These are phyloP conservation scores for Apaloderma vittatum DNA, from an alignment of 2,113 vertebrate genomes.

Conservation along the genomic window DNA sequence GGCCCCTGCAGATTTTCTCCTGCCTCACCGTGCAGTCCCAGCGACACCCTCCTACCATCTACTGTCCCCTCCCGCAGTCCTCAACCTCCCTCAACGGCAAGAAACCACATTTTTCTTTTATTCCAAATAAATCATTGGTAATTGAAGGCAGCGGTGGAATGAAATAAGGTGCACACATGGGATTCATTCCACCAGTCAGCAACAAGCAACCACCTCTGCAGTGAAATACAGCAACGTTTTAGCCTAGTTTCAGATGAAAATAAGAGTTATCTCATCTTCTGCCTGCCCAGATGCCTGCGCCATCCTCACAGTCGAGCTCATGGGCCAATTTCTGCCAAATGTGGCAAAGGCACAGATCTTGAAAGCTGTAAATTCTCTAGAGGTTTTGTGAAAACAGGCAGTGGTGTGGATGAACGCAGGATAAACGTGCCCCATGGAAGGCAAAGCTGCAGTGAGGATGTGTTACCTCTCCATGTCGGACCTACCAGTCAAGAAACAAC, in stretches of 20 bases:
- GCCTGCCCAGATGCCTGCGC: background rate
- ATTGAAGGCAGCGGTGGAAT: background rate
- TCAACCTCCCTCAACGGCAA: background rate
- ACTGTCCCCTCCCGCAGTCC: background rate
- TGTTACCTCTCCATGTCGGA: background rate
- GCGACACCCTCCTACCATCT: background rate
- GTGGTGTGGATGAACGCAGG: fast-evolving
- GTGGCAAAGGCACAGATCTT: background rate
- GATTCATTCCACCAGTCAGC: background rate
- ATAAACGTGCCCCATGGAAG: fast-evolving
- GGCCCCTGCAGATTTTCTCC: background rate
- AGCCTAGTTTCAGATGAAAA: background rate
- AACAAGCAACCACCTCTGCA: background rate
- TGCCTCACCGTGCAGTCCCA: background rate
- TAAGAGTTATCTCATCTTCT: background rate
- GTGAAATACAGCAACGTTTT: background rate
- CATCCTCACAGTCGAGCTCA: background rate
- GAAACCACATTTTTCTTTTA: background rate
- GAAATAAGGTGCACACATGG: background rate
- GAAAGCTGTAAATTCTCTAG: background rate
- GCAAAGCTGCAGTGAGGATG: background rate
- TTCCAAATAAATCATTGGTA: background rate
- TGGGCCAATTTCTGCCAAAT: background rate
- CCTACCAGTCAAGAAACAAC: background rate
- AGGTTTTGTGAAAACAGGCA: background rate